Conservation (phyloP, 2,888 invertebrate genomes). For the Sclerodermus sp. region DNA sequence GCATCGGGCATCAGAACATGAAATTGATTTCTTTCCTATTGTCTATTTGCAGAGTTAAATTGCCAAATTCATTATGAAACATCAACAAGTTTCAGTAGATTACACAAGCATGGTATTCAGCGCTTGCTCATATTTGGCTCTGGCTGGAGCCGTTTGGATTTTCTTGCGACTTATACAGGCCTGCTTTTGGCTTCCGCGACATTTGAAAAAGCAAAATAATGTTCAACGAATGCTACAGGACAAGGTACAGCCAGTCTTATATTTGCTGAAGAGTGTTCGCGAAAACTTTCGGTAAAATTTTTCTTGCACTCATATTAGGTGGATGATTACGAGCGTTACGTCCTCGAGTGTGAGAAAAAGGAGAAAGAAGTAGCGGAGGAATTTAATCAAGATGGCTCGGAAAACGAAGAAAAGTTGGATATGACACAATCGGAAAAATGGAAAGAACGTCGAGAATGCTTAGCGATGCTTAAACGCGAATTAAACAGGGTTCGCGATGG, state of each 20-base stretch:
- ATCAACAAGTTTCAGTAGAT: slow-evolving; percentile 70
- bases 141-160: slow-evolving; percentile 68
- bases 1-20: neutral
- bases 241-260: too few species aligned
- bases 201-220: slow-evolving; percentile 63
- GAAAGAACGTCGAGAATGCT: slow-evolving; percentile 50
- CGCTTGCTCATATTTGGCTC: slow-evolving; percentile 64
- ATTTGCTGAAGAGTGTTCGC: slow-evolving; percentile 14
- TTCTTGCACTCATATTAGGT: slow-evolving; percentile 29
- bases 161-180: slow-evolving; percentile 68
- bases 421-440: slow-evolving; percentile 32
- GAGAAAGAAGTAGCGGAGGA: slow-evolving; percentile 28
- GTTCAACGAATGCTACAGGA: slow-evolving; percentile 61
- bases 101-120: slow-evolving; percentile 69
- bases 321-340: slow-evolving; percentile 47
- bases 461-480: slow-evolving; percentile 51
- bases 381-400: slow-evolving; percentile 6
- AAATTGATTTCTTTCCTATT: neutral
- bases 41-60: slow-evolving; percentile 25
- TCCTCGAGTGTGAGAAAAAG: slow-evolving; percentile 46
- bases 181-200: slow-evolving; percentile 67
- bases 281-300: neutral
- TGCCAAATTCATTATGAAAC: slow-evolving; percentile 59
- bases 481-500: slow-evolving; percentile 45
- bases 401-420: slow-evolving; percentile 8